A percentile compares a stretch with the other conserved stretches of the same genome.
phyloP scores from a whole-genome alignment of 2,888 invertebrate species.

The Nemotelus nigrinus region DNA sequence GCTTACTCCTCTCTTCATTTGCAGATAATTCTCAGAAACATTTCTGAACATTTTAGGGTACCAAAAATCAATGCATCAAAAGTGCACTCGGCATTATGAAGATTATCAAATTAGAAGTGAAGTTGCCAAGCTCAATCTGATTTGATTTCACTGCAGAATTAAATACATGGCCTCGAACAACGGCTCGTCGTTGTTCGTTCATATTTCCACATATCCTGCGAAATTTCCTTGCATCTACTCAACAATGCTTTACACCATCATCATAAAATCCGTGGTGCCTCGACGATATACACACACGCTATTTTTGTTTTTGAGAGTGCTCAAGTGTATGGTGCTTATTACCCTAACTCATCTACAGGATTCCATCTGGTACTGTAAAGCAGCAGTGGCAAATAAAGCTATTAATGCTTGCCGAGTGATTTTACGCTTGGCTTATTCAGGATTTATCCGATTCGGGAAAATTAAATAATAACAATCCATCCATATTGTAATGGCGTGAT shows the following conservation, averaged over 20 bases:
- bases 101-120: no score
- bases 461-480: conserved; percentile 44
- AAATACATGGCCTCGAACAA: no score
- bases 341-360: neutral
- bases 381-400: neutral
- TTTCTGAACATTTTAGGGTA: no score
- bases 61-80: no score
- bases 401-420: neutral
- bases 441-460: conserved; percentile 33
- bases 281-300: neutral
- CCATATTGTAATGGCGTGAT: neutral
- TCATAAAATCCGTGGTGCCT: neutral
- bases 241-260: neutral
- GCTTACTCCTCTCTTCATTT: no score
- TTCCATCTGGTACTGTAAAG: neutral
- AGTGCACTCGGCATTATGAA: no score
- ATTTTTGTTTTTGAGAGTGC: neutral
- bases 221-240: neutral
- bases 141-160: no score
- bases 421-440: conserved; percentile 6
- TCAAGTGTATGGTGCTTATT: neutral
- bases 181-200: no score
- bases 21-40: no score
- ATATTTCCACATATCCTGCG: no score
- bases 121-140: no score